Percentiles rank a stretch among this genome's conserved stretches.
Evolutionary conservation across 2,888 invertebrate species (phyloP).

Genomic region (Tillus elongatus): DNA sequence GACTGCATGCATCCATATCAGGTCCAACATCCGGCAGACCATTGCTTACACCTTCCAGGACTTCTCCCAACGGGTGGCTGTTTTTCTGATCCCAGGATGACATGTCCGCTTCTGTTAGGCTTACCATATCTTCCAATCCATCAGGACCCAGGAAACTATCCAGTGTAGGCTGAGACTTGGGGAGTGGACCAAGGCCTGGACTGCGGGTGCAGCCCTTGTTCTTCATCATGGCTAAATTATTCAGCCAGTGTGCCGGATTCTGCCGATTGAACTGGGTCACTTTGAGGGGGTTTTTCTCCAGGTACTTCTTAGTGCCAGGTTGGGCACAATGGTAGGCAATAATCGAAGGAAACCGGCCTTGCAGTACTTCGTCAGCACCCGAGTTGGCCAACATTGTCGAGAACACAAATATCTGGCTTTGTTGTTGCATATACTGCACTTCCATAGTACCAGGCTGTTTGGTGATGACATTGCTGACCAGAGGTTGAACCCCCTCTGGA

Average conservation of each 20-base stretch:
- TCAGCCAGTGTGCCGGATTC: constrained; percentile 72
- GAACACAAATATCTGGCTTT: constrained; percentile 97
- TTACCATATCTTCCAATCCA: constrained; percentile 42
- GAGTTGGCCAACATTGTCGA: constrained; percentile 89
- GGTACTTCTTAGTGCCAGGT: constrained; percentile 87
- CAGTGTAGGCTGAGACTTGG: constrained; percentile 33
- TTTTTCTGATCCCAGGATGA: constrained; percentile 47
- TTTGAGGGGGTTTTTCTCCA: constrained; percentile 91
- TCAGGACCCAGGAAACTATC: constrained; percentile 40
- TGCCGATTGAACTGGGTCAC: constrained; percentile 78
- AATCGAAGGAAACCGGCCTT: constrained; percentile 83
- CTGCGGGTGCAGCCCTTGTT: constrained; percentile 55
- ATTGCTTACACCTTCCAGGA: constrained; percentile 39
- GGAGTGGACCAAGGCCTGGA: constrained; percentile 41
- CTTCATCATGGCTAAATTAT: constrained; percentile 67
- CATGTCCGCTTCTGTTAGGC: constrained; percentile 39
- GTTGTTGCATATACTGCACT: constrained; percentile 86
- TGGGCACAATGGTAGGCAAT: constrained; percentile 93
- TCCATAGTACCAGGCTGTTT: constrained; percentile 76
- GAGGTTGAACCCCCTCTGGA: constrained; percentile 59
- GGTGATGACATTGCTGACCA: constrained; percentile 68
- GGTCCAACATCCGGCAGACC: constrained; percentile 39
- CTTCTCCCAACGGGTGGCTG: constrained; percentile 38
- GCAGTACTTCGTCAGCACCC: constrained; percentile 85
- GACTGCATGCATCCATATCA: constrained; percentile 45